Evolutionary conservation across 2,888 invertebrate genomes (phyloP), one percentile per base, ranked within the genome.

Genomic region (Thalpophila matura): DNA sequence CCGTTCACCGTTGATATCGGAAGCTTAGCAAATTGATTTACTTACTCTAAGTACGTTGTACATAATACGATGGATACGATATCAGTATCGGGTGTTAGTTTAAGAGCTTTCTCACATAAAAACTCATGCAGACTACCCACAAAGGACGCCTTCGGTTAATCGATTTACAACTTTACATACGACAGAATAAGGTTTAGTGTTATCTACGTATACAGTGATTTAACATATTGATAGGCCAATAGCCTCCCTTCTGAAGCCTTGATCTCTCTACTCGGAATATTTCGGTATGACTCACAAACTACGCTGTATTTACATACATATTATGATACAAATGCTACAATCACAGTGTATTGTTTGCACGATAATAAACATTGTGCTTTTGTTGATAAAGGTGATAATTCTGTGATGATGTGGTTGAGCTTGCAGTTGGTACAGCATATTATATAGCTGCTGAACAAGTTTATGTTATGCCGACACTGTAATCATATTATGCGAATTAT

Each of bases 171-270:
- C 77, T 66, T 69, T 79, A 76, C 42, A 27, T 0, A 6, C 4
- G 2, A n/a, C 22, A 9, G 10, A 27, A 53, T 79, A 81, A 58
- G 56, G 79, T 64, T 57, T 57, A 60, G 16, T 61, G 33, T 77
- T 46, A 47, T 35, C 27, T 61, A 50, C 38, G 55, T 65, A 43
- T 31, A 58, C 50, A 68, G 37, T 63, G 73, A 68, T 77, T 73
- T 74, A 72, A 74, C 69, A 72, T 79, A 81, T 79, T 79, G 83
- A 82, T 86, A 89, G 90, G 89, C 85, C 88, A 87, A 86, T 86
- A 85, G 81, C 89, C 88, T 82, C 81, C 83, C 77, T 81, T 78
- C 70, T 56, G 80, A 84, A 86, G 77, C 88, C 89, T 89, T 89
- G 89, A 89, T 88, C 86, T 89, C 80, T 61, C 77, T 79, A 72